Base-by-base conservation (phyloP, 1,140 invertebrate species). In the Drosophila nannoptera region DNA sequence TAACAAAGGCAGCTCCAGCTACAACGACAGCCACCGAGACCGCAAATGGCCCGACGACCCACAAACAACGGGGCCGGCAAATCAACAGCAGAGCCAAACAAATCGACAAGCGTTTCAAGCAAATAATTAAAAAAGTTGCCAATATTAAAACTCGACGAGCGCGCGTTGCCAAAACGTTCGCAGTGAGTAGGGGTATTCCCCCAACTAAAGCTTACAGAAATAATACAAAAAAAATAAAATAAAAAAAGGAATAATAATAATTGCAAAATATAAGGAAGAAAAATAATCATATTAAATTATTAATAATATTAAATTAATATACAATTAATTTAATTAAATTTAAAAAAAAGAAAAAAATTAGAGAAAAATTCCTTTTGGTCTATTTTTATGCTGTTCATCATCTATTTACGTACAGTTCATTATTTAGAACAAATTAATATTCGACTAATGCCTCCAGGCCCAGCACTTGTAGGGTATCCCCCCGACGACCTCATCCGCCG, bases 81-180 rank as follows among this genome's bases (percentile, higher is more conserved):
- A 83, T 83, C 78, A 83, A 87, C 66, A 46, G 50, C 71, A 77
- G 53, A 69, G 58, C 49, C 60, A 63, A 74, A 84, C 77, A 84
- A 84, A 84, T 84, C 77, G 73, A 74, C 81, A 73, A 86, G 49
- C 76, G 66, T 74, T 86, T 68, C 69, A 66, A 87, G 83, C 75
- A 87, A 87, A 87, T 87, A 87, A 87, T 87, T 87, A 87, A 87
- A 87, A 87, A 87, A 87, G 83, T 87, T 87, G 67, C 68, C 80
- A 87, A 83, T 87, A 87, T 78, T 83, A 87, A 87, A 87, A 87
- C 65, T 46, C 63, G 68, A 46, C 70, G 64, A 64, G 4, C 50
- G 45, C 54, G 50, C 55, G 68, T 49, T 62, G 67, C 72, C 59
- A 60, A 66, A 66, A 35, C 31, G 49, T 66, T 45, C 22, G 8